A percentile compares a stretch with the other conserved stretches of the same genome.
Conservation (phyloP, 1,140 invertebrate species). For the Drepana arcuata region DNA sequence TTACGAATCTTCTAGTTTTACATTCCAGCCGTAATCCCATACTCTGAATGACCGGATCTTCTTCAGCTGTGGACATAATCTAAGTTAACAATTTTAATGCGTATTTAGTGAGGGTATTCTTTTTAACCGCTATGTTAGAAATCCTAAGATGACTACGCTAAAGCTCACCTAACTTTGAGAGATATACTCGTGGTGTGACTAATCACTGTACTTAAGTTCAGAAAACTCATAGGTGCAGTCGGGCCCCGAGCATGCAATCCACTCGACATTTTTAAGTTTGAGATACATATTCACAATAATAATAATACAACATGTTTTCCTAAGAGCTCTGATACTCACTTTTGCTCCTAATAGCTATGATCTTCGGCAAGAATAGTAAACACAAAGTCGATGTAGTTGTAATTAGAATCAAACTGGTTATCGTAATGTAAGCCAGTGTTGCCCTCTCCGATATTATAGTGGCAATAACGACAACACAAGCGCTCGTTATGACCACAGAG, state of each 20-base stretch:
- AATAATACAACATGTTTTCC: no score
- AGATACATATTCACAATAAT: no score
- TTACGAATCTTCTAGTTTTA: slow-evolving; percentile 85
- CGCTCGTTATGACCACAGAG: slow-evolving; percentile 90
- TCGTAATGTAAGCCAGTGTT: slow-evolving; percentile 87
- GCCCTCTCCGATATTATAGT: slow-evolving; percentile 89
- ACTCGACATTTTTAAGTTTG: no score
- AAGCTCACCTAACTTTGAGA: no score
- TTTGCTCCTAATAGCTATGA: slow-evolving; percentile 76
- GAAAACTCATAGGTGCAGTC: no score
- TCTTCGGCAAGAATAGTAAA: slow-evolving; percentile 90
- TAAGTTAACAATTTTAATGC: background rate
- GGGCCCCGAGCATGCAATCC: no score
- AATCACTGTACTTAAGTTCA: no score
- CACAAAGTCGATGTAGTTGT: slow-evolving; percentile 90
- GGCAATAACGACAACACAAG: slow-evolving; percentile 87
- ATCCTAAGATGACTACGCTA: no score
- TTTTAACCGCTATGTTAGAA: no score
- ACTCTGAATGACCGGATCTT: slow-evolving; percentile 88
- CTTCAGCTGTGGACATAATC: slow-evolving; percentile 69
- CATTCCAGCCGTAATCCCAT: slow-evolving; percentile 90
- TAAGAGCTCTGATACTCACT: no score
- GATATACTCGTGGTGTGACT: no score
- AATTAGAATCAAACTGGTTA: slow-evolving; percentile 85
- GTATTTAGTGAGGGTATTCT: no score